Conservation (phyloP, 2,888 invertebrate genomes). For the Pasiphila rectangulata region DNA sequence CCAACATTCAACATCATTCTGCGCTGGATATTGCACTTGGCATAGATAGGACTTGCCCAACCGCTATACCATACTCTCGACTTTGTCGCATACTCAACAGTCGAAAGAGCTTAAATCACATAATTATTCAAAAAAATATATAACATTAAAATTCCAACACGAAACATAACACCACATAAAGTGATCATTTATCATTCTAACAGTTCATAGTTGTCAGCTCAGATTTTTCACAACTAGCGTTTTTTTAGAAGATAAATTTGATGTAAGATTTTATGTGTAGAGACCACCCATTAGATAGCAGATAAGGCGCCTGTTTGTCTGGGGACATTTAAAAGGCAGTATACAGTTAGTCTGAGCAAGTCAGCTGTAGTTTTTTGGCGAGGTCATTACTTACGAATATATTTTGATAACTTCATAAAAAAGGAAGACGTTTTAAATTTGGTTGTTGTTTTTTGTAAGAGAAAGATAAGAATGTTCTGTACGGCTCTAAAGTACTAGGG, state of each 20-base stretch:
- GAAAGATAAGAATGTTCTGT: not conserved
- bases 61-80: too few species aligned
- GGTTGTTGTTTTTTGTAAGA: not conserved
- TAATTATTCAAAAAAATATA: not conserved
- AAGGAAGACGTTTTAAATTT: too few species aligned
- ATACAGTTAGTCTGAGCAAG: not conserved
- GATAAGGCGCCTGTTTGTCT: slow-evolving; percentile 4
- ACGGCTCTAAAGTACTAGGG: too few species aligned
- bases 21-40: too few species aligned
- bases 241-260: slow-evolving; percentile 20
- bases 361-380: not conserved
- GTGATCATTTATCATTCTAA: slow-evolving; percentile 12
- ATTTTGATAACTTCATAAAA: too few species aligned
- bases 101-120: too few species aligned
- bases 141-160: slow-evolving; percentile 3
- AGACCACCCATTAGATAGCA: slow-evolving; percentile 22
- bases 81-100: too few species aligned
- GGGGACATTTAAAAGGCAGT: not conserved
- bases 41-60: too few species aligned
- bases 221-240: slow-evolving; percentile 18
- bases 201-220: slow-evolving; percentile 21
- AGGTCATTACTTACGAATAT: slow-evolving; percentile 1
- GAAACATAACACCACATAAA: not conserved
- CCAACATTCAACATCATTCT: too few species aligned
- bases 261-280: not conserved